A percentile compares a stretch with the other conserved stretches of the same genome.
Evolutionary conservation across 2,113 vertebrate genomes (phyloP).

Genomic region (Oreotragus oreotragus): DNA sequence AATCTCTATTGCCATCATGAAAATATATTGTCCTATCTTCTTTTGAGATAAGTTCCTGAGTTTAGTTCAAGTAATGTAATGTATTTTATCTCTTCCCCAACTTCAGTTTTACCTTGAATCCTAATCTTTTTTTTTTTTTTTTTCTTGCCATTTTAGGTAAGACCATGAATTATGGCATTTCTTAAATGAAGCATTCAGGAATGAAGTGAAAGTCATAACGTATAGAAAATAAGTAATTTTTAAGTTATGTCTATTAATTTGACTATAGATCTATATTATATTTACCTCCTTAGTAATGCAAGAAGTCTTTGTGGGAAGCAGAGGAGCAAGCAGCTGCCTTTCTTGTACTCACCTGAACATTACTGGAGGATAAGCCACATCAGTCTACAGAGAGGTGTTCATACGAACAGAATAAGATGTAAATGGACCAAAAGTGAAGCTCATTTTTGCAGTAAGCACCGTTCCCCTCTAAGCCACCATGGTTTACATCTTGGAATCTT

Average conservation of each 20-base stretch:
- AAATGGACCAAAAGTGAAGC: constrained; percentile 77
- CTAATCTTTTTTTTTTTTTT: not conserved
- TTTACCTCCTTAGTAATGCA: constrained; percentile 82
- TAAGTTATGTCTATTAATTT: constrained; percentile 88
- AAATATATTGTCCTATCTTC: not conserved
- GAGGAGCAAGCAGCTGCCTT: constrained; percentile 76
- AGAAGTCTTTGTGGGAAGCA: constrained; percentile 81
- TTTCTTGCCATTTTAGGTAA: constrained; percentile 76
- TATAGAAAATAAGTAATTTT: constrained; percentile 67
- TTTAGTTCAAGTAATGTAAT: not conserved
- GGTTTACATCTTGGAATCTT: constrained; percentile 81
- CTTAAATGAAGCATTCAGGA: constrained; percentile 68
- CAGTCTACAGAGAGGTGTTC: constrained; percentile 75
- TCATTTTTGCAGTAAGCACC: constrained; percentile 74
- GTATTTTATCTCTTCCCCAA: not conserved
- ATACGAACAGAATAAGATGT: constrained; percentile 73
- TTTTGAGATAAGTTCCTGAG: not conserved
- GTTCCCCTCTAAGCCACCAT: constrained; percentile 60
- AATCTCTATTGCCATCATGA: not conserved
- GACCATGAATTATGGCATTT: constrained; percentile 52
- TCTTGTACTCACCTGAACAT: constrained; percentile 66
- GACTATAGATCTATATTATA: constrained; percentile 82
- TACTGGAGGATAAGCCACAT: constrained; percentile 73
- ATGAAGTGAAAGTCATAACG: constrained; percentile 72
- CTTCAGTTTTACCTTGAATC: constrained; percentile 43